phyloP scores from a whole-genome alignment of 1,140 invertebrate genomes.

The Druon quercuslanigerum region DNA sequence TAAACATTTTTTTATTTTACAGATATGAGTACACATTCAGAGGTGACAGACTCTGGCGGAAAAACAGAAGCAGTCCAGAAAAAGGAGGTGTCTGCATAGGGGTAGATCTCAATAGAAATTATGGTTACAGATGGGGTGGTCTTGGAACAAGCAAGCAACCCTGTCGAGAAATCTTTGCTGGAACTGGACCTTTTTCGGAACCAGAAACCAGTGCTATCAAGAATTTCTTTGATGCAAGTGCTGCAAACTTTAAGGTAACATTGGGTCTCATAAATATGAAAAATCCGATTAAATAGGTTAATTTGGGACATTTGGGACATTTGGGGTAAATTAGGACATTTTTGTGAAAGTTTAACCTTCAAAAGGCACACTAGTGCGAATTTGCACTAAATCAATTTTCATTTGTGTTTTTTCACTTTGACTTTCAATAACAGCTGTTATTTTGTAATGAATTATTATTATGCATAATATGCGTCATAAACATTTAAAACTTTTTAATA shows the following conservation, averaged over 20 bases:
- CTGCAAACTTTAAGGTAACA: constrained; percentile 70
- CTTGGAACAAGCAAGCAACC: constrained; percentile 84
- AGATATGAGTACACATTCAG: constrained; percentile 86
- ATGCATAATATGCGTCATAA: too few relatives aligned
- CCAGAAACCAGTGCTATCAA: constrained; percentile 85
- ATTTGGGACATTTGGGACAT: too few relatives aligned
- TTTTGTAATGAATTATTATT: too few relatives aligned
- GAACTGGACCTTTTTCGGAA: constrained; percentile 88
- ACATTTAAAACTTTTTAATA: too few relatives aligned
- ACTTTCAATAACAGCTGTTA: too few relatives aligned
- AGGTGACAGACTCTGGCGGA: constrained; percentile 79
- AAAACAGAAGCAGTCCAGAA: constrained; percentile 80
- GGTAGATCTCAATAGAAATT: constrained; percentile 84
- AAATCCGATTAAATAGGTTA: too few relatives aligned
- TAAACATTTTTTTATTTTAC: constrained; percentile 2
- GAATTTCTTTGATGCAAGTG: constrained; percentile 74
- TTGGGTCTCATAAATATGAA: neutral
- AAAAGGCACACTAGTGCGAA: too few relatives aligned
- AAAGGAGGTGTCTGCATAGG: constrained; percentile 79
- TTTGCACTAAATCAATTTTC: too few relatives aligned
- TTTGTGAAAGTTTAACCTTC: too few relatives aligned
- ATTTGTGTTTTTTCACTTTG: too few relatives aligned
- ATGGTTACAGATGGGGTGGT: constrained; percentile 82
- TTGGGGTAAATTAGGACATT: too few relatives aligned
- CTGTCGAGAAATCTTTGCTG: constrained; percentile 88